Evolutionary conservation across 2,797 vertebrate genomes (phyloP), one percentile per base, ranked within the genome.

Genomic region (Hylomyscus alleni): DNA sequence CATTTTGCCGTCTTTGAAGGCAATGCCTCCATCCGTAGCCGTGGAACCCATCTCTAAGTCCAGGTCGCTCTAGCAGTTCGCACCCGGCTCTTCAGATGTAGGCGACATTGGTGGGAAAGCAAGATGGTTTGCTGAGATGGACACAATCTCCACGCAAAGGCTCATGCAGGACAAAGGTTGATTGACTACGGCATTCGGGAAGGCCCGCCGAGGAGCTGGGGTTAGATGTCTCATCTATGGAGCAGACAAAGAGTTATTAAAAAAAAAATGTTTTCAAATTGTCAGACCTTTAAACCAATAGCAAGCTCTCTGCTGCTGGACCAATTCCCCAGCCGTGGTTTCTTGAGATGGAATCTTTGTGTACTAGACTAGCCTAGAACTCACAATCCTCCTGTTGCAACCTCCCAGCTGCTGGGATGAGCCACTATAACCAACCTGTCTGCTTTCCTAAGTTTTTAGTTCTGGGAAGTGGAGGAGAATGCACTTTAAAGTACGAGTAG

Each of bases 71-170:
- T 26, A 82, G 0, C 8, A 13, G 44, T 44, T 76, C 65, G 29
- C 20, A 40, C 77, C 29, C 1, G 17, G n/a, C 50, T 93, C 37
- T 92, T 83, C 50, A n/a, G 54, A 60, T 75, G 8, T 6, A 81
- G 75, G 93, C 69, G 65, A 75, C 69, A 73, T 62, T 90, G 77
- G 65, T n/a, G 52, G 29, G 58, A 72, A 92, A 93, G 83, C 26
- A 31, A n/a, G 67, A 52, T 14, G 7, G 12, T 62, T 89, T 92
- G 65, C 15, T 73, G 2, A 31, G n/a, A 34, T 3, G 56, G 12
- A 90, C 40, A 26, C 50, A 34, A 37, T 67, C 29, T 44, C 13
- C 34, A 20, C 34, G 3, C 26, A 69, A 92, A 93, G 69, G 17
- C 0, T 62, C 50, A 5, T 3, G 14, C 15, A 29, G 52, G 72